Conservation (phyloP, 1,140 invertebrate species). For the Zaprionus ghesquierei region DNA sequence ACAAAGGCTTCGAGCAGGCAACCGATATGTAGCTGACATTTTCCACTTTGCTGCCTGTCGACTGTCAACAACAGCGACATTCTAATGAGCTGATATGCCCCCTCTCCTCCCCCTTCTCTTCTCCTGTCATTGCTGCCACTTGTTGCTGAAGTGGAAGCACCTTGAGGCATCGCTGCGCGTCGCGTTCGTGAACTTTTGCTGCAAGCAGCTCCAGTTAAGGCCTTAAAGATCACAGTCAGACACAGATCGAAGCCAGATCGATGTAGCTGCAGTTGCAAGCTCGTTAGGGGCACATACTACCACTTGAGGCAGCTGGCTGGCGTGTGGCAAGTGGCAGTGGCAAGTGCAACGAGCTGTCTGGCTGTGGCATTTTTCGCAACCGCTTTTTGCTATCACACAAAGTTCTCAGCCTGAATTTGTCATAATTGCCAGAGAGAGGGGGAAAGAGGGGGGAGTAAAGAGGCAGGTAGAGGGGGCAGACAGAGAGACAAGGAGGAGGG, state of each 20-base stretch:
- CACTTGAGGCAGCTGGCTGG: neutral
- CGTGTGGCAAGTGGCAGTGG: constrained; percentile 4
- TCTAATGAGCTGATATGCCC: constrained; percentile 58
- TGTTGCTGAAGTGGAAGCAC: constrained; percentile 13
- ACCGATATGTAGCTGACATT: constrained; percentile 30
- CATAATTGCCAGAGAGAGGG: constrained; percentile 28
- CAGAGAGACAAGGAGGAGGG: neutral
- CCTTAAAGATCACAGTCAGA: constrained; percentile 62
- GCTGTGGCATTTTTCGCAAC: constrained; percentile 1
- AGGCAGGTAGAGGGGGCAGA: neutral
- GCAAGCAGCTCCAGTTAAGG: constrained; percentile 39
- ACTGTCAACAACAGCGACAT: constrained; percentile 65
- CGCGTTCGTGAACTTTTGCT: constrained; percentile 69
- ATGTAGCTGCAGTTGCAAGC: constrained; percentile 1
- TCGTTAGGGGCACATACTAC: neutral
- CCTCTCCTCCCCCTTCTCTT: neutral
- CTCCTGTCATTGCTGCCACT: neutral
- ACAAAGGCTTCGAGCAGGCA: neutral
- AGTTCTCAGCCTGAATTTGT: constrained; percentile 42
- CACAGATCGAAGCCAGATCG: constrained; percentile 25
- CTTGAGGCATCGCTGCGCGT: constrained; percentile 14
- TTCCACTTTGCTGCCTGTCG: constrained; percentile 44
- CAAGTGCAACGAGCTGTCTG: neutral
- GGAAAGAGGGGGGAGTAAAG: neutral
- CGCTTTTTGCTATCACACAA: neutral